Base-by-base conservation (phyloP, 2,113 vertebrate genomes). In the Channa argus region DNA sequence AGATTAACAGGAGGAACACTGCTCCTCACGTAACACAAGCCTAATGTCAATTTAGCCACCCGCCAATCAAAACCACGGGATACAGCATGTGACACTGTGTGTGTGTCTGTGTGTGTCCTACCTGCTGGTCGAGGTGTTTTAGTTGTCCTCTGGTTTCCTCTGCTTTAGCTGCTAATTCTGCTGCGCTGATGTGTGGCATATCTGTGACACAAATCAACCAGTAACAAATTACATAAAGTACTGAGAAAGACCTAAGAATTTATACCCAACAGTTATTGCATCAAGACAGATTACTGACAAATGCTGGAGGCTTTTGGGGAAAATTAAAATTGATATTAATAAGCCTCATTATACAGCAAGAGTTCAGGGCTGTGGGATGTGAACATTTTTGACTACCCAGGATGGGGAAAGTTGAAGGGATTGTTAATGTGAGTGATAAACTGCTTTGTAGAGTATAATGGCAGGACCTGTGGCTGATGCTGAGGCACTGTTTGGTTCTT, bases 91-190 rank as follows among this genome's bases (percentile, higher is more conserved):
- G 56, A 79, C 41, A 45, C 56, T 66, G 56, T 37, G 51, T 76
- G 66, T 56, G 63, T 68, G 24, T 24, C 24, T 24, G 24, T 24
- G 24, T 24, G 24, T 24, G 24, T 24, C 56, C 34, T 84, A 91
- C 94, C 94, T 95, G 92, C 79, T 91, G 92, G 86, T 93, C 86
- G 8, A 95, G 92, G 77, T 93, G 90, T 55, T 10, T 77, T 63
- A 94, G 87, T 58, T 94, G 92, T 74, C 88, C 91, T 63, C 91
- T 90, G 61, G 93, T 94, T 62, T 94, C 94, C 63, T 95, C 94
- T 3, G 92, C 85, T 89, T 93, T 92, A 4, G 81, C 92, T n/a
- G 90, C 90, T 50, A 94, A 74, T 59, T 95, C 92, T 63, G 88
- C 90, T 3, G 86, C 88, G 84, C 87, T 92, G 81, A 92, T 79